Conservation (phyloP, 2,113 vertebrate species). For the Rhea pennata region DNA sequence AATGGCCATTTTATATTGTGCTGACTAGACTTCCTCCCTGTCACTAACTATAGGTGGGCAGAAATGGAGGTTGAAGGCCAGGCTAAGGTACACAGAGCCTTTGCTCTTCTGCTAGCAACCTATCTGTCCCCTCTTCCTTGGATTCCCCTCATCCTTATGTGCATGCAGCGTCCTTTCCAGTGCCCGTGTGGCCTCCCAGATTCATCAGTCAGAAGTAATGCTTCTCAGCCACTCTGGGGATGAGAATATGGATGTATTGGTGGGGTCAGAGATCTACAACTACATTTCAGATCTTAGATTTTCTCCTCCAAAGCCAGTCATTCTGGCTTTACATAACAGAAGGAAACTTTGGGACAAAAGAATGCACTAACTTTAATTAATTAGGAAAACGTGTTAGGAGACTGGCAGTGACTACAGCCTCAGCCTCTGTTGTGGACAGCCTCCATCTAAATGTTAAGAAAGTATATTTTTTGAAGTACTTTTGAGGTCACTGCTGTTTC, state of each 20-base stretch:
- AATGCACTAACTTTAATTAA: not conserved
- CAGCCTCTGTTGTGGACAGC: not conserved
- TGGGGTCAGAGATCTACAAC: not conserved
- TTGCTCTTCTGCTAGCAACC: not conserved
- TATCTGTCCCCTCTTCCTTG: not conserved
- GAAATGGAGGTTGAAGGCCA: not conserved
- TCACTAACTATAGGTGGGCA: not conserved
- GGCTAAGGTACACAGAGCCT: not conserved
- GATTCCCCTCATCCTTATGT: not conserved
- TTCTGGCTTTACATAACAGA: not conserved
- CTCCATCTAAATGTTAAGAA: not conserved
- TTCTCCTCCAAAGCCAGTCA: not conserved
- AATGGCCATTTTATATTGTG: not conserved
- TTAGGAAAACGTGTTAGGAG: not conserved
- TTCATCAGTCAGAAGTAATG: not conserved
- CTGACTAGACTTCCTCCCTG: not conserved
- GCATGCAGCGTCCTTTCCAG: not conserved
- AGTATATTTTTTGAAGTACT: not conserved
- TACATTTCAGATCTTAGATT: not conserved
- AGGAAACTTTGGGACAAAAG: not conserved
- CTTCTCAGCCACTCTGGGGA: not conserved
- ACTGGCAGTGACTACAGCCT: not conserved
- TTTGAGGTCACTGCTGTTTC: not conserved
- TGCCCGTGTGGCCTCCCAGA: not conserved
- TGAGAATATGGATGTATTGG: not conserved